Evolutionary conservation across 2,888 invertebrate species (phyloP).

Genomic region (Eupithecia dodoneata): DNA sequence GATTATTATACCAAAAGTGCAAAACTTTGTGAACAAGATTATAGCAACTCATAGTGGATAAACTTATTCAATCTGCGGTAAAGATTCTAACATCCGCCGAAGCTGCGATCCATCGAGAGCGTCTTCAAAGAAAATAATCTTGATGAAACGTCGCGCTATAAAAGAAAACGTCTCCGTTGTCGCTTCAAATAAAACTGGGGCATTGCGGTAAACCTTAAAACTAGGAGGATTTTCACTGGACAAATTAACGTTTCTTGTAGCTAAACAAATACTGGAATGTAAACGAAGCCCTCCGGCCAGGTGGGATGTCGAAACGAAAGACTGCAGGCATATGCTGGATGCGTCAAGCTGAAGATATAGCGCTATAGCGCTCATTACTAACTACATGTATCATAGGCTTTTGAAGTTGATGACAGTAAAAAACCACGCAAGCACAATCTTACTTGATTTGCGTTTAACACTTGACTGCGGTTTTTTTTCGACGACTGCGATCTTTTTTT

Average conservation of each 20-base stretch:
- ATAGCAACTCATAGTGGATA: background rate
- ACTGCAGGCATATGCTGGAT: too few species aligned
- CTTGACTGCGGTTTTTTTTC: too few species aligned
- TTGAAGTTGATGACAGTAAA: too few species aligned
- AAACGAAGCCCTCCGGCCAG: too few species aligned
- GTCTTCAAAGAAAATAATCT: slow-evolving; percentile 74
- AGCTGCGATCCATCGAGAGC: slow-evolving; percentile 53
- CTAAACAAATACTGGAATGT: too few species aligned
- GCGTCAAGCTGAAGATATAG: too few species aligned
- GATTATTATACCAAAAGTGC: background rate
- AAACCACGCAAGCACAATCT: too few species aligned
- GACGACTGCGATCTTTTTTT: too few species aligned
- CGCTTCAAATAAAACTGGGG: slow-evolving; percentile 26
- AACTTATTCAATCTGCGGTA: slow-evolving; percentile 1
- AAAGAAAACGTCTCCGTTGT: slow-evolving; percentile 63
- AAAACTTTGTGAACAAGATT: slow-evolving; percentile 1
- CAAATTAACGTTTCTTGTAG: background rate
- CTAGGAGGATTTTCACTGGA: background rate
- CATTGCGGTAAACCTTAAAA: slow-evolving; percentile 3
- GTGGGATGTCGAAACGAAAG: too few species aligned
- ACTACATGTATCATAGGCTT: too few species aligned
- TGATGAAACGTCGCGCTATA: slow-evolving; percentile 75
- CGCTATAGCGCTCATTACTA: too few species aligned
- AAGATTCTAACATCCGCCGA: slow-evolving; percentile 51
- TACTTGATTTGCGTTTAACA: too few species aligned